phyloP scores from a whole-genome alignment of 2,113 vertebrate genomes.

The Stegostoma tigrinum region DNA sequence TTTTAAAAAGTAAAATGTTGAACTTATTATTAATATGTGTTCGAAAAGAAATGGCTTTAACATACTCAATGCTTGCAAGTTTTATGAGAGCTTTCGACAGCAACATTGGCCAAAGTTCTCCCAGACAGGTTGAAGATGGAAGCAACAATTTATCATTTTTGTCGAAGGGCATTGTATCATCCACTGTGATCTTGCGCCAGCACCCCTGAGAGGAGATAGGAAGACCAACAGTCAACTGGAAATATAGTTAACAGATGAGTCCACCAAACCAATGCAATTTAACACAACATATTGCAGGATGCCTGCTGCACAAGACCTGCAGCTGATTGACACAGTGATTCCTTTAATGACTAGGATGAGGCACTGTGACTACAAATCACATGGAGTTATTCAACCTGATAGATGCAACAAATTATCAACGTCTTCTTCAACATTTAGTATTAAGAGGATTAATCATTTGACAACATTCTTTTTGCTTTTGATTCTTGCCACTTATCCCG shows the following conservation, averaged over 20 bases:
- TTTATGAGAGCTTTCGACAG: conserved; percentile 87
- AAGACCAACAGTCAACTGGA: conserved; percentile 33
- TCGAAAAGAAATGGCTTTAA: conserved; percentile 35
- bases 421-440: neutral
- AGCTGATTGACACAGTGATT: conserved; percentile 39
- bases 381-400: conserved; percentile 36
- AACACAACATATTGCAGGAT: conserved; percentile 29
- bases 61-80: conserved; percentile 78
- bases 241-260: neutral
- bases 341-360: conserved; percentile 42
- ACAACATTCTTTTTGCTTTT: neutral
- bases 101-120: conserved; percentile 91
- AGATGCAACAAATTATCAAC: conserved; percentile 37
- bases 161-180: conserved; percentile 82
- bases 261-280: conserved; percentile 36
- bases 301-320: conserved; percentile 25
- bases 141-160: conserved; percentile 74
- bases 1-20: neutral
- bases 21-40: neutral
- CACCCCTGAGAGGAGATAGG: conserved; percentile 62
- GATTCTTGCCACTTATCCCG: neutral
- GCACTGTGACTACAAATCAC: conserved; percentile 40
- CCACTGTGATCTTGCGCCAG: conserved; percentile 85
- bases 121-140: conserved; percentile 64
- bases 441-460: conserved; percentile 6